Percentiles rank a stretch among this genome's conserved stretches.
Conservation (phyloP, 1,140 invertebrate species). For the Apis laboriosa region DNA sequence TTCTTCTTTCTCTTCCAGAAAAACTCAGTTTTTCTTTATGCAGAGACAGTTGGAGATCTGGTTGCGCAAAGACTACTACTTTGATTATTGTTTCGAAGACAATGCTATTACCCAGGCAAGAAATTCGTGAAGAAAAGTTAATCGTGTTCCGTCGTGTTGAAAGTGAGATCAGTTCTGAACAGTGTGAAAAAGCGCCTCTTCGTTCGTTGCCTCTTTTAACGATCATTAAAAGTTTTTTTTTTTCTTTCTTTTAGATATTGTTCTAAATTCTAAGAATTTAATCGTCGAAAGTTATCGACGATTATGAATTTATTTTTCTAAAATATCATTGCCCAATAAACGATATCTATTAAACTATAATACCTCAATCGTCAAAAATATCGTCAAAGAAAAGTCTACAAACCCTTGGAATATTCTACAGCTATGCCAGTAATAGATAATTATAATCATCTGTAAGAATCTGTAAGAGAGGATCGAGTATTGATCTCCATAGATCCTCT, state of each 20-base stretch:
- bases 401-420: too few species aligned
- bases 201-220: neutral
- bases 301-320: too few species aligned
- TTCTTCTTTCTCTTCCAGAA: too few species aligned
- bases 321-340: too few species aligned
- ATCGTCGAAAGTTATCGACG: too few species aligned
- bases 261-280: too few species aligned
- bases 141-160: neutral
- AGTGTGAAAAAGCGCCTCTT: neutral
- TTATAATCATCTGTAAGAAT: too few species aligned
- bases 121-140: neutral
- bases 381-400: too few species aligned
- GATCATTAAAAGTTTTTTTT: too few species aligned
- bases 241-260: too few species aligned
- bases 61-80: constrained; percentile 3
- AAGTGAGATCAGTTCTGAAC: neutral
- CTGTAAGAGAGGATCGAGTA: constrained; percentile 2
- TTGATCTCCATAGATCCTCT: constrained; percentile 17
- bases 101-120: neutral
- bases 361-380: too few species aligned
- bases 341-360: too few species aligned
- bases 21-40: neutral
- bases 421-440: neutral
- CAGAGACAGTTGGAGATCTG: neutral
- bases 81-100: constrained; percentile 6